phyloP scores from a whole-genome alignment of 2,113 vertebrate species.

The Synchiropus splendidus region DNA sequence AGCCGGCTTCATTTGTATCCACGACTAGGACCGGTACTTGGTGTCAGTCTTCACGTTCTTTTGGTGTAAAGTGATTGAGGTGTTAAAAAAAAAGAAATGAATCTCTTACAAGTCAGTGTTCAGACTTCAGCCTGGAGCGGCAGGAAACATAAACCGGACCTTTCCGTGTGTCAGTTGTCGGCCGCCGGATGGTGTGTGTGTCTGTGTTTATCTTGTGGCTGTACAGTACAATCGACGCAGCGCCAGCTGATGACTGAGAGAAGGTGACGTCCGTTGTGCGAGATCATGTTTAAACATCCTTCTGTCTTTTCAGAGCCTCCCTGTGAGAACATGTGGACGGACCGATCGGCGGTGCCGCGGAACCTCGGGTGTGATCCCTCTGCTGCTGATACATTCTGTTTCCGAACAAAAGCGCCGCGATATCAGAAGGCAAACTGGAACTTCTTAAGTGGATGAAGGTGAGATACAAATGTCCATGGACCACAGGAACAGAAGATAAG shows the following conservation, averaged over 20 bases:
- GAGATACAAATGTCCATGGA: conserved; percentile 38
- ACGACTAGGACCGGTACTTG: too few species aligned
- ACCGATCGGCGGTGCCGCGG: conserved; percentile 27
- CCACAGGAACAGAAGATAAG: conserved; percentile 41
- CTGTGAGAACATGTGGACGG: conserved; percentile 47
- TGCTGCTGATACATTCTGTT: conserved; percentile 20
- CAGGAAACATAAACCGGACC: too few species aligned
- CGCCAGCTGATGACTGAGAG: too few species aligned
- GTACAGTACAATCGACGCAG: conserved; percentile 17
- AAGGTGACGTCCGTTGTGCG: too few species aligned
- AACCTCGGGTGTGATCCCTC: not conserved
- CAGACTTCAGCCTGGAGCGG: too few species aligned
- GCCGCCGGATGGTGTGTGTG: conserved; percentile 12
- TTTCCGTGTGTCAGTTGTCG: too few species aligned
- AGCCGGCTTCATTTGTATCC: conserved; percentile 3
- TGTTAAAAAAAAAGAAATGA: conserved; percentile 6
- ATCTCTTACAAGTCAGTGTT: too few species aligned
- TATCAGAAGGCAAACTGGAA: conserved; percentile 42
- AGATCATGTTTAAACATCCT: conserved; percentile 7
- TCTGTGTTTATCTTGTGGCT: conserved; percentile 32
- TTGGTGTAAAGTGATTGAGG: conserved; percentile 14
- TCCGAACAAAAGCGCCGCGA: conserved; percentile 31
- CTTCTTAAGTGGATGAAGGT: conserved; percentile 17
- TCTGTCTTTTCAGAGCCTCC: conserved; percentile 30
- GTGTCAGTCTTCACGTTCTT: conserved; percentile 4